Evolutionary conservation across 2,113 vertebrate species (phyloP), one percentile per base, ranked within the genome.

Genomic region (Hyla sarda): DNA sequence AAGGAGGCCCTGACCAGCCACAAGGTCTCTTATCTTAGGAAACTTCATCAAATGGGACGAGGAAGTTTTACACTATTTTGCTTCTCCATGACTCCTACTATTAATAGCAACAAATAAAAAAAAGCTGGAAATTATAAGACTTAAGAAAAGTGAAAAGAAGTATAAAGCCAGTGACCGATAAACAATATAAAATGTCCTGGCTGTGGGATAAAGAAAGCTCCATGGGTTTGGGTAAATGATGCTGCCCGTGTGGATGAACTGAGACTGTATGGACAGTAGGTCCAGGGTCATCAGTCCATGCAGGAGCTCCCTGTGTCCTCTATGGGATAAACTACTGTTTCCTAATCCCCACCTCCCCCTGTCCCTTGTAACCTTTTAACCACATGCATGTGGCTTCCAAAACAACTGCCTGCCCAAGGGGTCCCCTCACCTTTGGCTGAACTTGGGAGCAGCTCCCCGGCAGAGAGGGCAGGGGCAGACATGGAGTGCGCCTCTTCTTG

Each of bases 351-450:
- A 28, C 32, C 48, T 82, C 69, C 77, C 77, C 23, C 17, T 30
- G 72, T 58, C 30, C 83, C 25, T 25, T 37, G n/a, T 56, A 48
- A 58, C 41, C 56, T 50, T 65, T 60, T 32, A 77, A 78, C 45
- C 60, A 71, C 32, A 37, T 21, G 17, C 74, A 47, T 47, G n/a
- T 13, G n/a, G 81, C 71, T 84, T 75, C 52, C 69, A 74, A 77
- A 78, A 65, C 60, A 78, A 21, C n/a, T 41, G 58, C 54, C 56
- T 77, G 48, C 45, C 74, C 58, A 69, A 23, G 14, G 47, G 83
- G 67, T 65, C 75, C 47, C 84, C 85, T 87, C 78, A 87, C 85
- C 85, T 87, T 87, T 87, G 69, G 69, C 48, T 87, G 85, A 82
- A 81, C 77, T 41, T 87, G 77, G 85, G 78, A 87, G 67, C 67